These are phyloP conservation scores for Lepus townsendii DNA, from an alignment of 2,797 vertebrate genomes.

Conservation along the genomic window DNA sequence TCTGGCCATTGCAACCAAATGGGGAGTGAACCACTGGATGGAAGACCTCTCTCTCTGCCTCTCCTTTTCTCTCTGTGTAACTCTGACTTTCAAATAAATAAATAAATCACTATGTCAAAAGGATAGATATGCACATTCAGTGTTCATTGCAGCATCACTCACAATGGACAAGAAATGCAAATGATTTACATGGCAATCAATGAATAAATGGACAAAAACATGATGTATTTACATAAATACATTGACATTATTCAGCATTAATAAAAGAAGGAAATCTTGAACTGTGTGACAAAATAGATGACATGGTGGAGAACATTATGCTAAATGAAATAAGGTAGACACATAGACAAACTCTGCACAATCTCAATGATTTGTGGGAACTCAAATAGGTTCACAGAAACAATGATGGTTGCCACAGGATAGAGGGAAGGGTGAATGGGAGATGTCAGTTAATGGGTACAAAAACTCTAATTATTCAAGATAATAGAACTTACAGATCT, in stretches of 20 bases:
- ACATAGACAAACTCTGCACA: not conserved
- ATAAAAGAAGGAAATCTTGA: not conserved
- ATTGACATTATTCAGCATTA: not conserved
- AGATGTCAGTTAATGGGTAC: not conserved
- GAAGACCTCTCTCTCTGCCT: too few species aligned
- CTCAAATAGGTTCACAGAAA: not conserved
- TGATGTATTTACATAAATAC: too few species aligned
- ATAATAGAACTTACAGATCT: not conserved
- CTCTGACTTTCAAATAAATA: too few species aligned
- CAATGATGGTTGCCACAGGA: not conserved
- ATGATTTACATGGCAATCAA: not conserved
- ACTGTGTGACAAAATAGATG: not conserved
- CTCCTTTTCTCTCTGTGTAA: too few species aligned
- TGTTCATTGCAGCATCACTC: not conserved
- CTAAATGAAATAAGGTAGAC: not conserved
- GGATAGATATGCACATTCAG: too few species aligned
- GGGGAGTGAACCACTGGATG: too few species aligned
- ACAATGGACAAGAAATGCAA: not conserved
- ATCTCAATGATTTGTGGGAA: not conserved
- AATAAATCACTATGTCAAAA: too few species aligned
- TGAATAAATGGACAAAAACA: not conserved
- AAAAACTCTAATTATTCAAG: too few species aligned
- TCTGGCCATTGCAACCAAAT: too few species aligned
- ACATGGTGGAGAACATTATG: not conserved
- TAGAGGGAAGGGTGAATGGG: not conserved